Evolutionary conservation across 30 jellyfish, hydroid and myxozoan genomes (phyloP), one percentile per base, ranked within the genome.

Genomic region (Chironex yamaguchii): DNA sequence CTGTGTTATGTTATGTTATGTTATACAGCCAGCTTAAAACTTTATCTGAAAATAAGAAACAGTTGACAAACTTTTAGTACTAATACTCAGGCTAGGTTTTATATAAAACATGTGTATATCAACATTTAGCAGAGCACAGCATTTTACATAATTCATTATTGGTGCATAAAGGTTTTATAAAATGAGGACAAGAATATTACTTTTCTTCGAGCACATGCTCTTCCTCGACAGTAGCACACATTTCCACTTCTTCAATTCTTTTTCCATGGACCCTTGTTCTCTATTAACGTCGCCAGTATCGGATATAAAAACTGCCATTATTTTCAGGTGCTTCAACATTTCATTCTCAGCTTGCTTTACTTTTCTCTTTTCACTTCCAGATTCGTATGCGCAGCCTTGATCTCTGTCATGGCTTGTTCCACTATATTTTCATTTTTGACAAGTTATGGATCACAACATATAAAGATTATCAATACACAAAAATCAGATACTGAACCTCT

Each of bases 361-460:
- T 42, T 42, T 42, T 42, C 58, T 42, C 58, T 17, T 42, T 42
- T 42, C 13, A 42, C 58, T 42, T 42, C 58, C 58, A 42, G 58
- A 42, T 42, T 42, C 17, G 17, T 6, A 42, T 42, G 58, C 17
- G 58, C 17, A n/a, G n/a, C 58, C 17, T 42, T 42, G 58, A 42
- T 42, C 58, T 42, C 58, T 42, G 58, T 42, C 58, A 42, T 22
- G 9, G 32, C 73, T 58, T 58, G 73, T 58, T 24, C 73, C 73
- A 58, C 22, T 9, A 24, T 58, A 9, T n/a, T n/a, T 58, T 58
- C 73, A 58, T 58, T 6, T 58, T n/a, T 13, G 32, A n/a, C 11
- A 58, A 4, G 12, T 4, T 58, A 58, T 24, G 12, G 12, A 58
- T 13, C 73, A 24, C 24, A 58, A 42, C 17, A 42, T 42, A 9